Evolutionary conservation across 2,888 invertebrate genomes (phyloP).

Genomic region (Chloroclystis v-ata): DNA sequence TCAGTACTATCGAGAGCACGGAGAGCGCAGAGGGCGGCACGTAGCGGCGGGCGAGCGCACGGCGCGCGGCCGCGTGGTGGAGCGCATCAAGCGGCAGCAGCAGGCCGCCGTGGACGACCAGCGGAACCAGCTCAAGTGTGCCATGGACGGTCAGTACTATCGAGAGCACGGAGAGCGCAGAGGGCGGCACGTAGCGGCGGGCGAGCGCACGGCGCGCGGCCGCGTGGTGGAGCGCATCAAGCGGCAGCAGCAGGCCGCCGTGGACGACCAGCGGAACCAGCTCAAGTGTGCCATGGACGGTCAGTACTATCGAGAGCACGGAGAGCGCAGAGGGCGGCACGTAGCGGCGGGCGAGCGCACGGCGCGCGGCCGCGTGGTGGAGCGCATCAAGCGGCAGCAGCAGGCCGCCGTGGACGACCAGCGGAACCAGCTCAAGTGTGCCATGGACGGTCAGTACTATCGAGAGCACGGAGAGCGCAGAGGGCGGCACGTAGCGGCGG

Average conservation of each 20-base stretch:
- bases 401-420: constrained; percentile 73
- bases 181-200: constrained; percentile 42
- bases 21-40: constrained; percentile 35
- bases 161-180: constrained; percentile 34
- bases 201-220: constrained; percentile 49
- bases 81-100: constrained; percentile 62
- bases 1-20: constrained; percentile 44
- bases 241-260: constrained; percentile 65
- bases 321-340: constrained; percentile 35
- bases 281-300: constrained; percentile 76
- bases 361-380: constrained; percentile 56
- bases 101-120: constrained; percentile 73
- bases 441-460: constrained; percentile 75
- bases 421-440: constrained; percentile 70
- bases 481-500: constrained; percentile 42
- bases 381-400: constrained; percentile 62
- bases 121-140: constrained; percentile 70
- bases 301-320: constrained; percentile 44
- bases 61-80: constrained; percentile 56
- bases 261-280: constrained; percentile 71
- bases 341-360: constrained; percentile 45
- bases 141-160: constrained; percentile 75
- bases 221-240: constrained; percentile 62
- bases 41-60: constrained; percentile 45
- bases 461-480: constrained; percentile 34